Conservation (phyloP, 1,140 invertebrate species). For the Bombus superbus region DNA sequence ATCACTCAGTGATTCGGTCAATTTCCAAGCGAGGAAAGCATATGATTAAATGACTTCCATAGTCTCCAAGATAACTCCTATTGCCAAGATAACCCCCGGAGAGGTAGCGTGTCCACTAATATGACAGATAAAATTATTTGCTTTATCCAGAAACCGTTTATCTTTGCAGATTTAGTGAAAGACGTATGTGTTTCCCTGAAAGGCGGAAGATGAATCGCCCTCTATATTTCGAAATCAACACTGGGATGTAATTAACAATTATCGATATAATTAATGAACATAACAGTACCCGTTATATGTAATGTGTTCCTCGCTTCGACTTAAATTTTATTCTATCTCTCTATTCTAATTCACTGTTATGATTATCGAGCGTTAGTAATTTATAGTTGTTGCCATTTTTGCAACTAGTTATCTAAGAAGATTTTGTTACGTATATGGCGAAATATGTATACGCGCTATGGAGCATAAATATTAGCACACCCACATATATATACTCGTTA, state of each 20-base stretch:
- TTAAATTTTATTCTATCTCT: too few species aligned
- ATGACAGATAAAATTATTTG: slow-evolving; percentile 51
- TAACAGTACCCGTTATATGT: background rate
- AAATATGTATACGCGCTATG: too few species aligned
- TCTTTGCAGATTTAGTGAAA: slow-evolving; percentile 20
- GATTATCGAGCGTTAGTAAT: too few species aligned
- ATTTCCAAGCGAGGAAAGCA: slow-evolving; percentile 6
- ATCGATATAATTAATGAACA: background rate
- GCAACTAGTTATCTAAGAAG: background rate
- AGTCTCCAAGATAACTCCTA: slow-evolving; percentile 33
- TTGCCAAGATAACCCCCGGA: slow-evolving; percentile 24
- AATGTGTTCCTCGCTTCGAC: background rate
- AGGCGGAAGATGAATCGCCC: background rate
- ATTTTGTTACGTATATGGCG: too few species aligned
- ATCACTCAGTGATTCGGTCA: background rate
- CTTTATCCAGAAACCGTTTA: slow-evolving; percentile 1
- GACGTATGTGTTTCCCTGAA: background rate
- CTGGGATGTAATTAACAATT: background rate
- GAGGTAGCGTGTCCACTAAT: background rate
- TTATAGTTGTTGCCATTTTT: background rate
- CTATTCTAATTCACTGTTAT: background rate
- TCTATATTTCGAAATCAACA: background rate
- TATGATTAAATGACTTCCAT: slow-evolving; percentile 11
- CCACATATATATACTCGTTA: too few species aligned
- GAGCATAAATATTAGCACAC: too few species aligned